Conservation (phyloP, 1,140 invertebrate species). For the Trichomalopsis sarcophagae region DNA sequence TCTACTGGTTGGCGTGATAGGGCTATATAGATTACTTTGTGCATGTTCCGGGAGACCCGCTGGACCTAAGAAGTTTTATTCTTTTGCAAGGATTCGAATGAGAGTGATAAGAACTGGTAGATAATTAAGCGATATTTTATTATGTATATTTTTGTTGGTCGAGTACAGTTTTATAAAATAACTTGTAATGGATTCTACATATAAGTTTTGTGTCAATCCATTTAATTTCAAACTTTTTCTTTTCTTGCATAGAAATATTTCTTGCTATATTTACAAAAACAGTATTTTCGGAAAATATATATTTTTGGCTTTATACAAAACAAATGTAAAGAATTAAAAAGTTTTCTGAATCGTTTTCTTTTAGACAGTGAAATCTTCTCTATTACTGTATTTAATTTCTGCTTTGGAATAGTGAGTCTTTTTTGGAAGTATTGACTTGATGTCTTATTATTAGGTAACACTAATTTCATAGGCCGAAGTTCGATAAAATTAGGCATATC, state of each 20-base stretch:
- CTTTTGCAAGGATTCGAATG: no score
- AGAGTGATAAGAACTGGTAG: no score
- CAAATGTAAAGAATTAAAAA: neutral
- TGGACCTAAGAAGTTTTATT: no score
- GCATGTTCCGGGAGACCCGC: no score
- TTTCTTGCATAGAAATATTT: neutral
- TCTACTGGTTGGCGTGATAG: no score
- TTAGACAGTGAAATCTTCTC: neutral
- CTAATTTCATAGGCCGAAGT: neutral
- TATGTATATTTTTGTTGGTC: no score
- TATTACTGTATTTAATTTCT: neutral
- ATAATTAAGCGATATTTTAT: no score
- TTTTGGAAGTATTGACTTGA: neutral
- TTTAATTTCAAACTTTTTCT: neutral
- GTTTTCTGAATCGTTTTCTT: neutral
- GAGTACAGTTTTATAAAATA: no score
- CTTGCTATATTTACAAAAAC: constrained; percentile 24
- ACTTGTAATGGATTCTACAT: no score
- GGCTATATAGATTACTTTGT: no score
- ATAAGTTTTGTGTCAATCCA: no score
- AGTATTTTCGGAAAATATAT: neutral
- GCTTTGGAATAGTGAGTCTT: neutral
- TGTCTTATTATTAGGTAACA: neutral
- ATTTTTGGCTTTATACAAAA: neutral
- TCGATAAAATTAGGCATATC: neutral